Conservation (phyloP, 2,888 invertebrate genomes). For the Hirudinaria manillensis region DNA sequence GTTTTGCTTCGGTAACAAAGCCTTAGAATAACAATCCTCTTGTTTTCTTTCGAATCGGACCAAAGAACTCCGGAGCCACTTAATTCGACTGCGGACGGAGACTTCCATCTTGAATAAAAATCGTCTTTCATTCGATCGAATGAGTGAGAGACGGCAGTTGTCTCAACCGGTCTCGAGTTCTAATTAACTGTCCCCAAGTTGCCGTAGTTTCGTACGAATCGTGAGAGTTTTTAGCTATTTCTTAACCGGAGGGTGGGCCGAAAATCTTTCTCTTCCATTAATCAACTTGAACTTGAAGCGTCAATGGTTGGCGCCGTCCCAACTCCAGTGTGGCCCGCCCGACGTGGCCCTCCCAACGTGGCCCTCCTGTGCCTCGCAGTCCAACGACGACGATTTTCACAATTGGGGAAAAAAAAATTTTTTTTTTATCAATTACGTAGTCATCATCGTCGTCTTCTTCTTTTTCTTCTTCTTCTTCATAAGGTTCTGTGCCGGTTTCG, state of each 20-base stretch:
- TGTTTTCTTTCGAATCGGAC: background rate
- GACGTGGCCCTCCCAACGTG: too few relatives aligned
- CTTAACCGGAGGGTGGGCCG: background rate
- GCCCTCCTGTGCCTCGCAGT: too few relatives aligned
- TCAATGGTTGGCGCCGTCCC: background rate
- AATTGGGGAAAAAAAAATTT: too few relatives aligned
- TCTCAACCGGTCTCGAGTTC: background rate
- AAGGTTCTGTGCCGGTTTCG: conserved; percentile 3
- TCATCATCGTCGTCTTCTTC: conserved; percentile 15
- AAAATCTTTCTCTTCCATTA: background rate
- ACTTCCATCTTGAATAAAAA: background rate
- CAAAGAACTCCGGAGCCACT: background rate
- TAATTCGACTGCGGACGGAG: too few relatives aligned
- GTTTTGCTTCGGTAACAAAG: background rate
- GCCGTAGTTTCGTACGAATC: background rate
- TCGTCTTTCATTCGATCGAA: background rate
- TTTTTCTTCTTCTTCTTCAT: conserved; percentile 13
- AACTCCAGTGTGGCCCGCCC: background rate
- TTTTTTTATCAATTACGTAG: too few relatives aligned
- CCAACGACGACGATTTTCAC: too few relatives aligned
- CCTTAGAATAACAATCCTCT: conserved; percentile 7
- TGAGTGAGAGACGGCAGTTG: background rate
- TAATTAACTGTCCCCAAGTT: background rate
- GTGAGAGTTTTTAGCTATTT: background rate
- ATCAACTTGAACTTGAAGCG: background rate